phyloP scores from a whole-genome alignment of 2,113 vertebrate species.

The Myotis yumanensis region DNA sequence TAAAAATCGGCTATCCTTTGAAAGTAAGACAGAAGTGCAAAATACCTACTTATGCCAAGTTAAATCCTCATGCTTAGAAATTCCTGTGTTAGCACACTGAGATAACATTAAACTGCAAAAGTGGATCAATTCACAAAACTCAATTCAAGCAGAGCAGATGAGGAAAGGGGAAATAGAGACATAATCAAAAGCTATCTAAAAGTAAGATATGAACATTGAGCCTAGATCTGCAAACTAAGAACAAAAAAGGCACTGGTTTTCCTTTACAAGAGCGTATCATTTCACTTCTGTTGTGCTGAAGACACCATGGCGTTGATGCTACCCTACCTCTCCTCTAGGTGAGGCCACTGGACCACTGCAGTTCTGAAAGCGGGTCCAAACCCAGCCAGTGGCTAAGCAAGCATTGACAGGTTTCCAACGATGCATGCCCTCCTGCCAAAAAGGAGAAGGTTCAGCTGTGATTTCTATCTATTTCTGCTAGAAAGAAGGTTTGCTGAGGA shows the following conservation, averaged over 20 bases:
- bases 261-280: neutral
- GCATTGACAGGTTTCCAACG: neutral
- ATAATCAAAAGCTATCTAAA: slow-evolving; percentile 58
- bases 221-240: slow-evolving; percentile 53
- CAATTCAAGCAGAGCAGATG: neutral
- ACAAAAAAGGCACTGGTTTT: neutral
- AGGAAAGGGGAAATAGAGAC: slow-evolving; percentile 7
- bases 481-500: slow-evolving; percentile 24
- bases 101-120: slow-evolving; percentile 6
- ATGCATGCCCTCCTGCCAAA: neutral
- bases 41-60: neutral
- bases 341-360: neutral
- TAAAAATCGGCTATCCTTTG: neutral
- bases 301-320: fast-evolving
- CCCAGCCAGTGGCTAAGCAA: slow-evolving; percentile 38
- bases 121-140: neutral
- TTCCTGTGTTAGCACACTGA: slow-evolving; percentile 10
- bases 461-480: slow-evolving; percentile 24
- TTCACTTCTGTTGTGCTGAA: neutral
- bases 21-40: neutral
- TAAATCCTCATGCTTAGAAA: slow-evolving; percentile 30
- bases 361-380: neutral
- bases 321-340: neutral
- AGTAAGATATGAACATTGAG: neutral
- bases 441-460: slow-evolving; percentile 51